Evolutionary conservation across 2,797 vertebrate species (phyloP), one percentile per base, ranked within the genome.

Genomic region (Microchirus variegatus): DNA sequence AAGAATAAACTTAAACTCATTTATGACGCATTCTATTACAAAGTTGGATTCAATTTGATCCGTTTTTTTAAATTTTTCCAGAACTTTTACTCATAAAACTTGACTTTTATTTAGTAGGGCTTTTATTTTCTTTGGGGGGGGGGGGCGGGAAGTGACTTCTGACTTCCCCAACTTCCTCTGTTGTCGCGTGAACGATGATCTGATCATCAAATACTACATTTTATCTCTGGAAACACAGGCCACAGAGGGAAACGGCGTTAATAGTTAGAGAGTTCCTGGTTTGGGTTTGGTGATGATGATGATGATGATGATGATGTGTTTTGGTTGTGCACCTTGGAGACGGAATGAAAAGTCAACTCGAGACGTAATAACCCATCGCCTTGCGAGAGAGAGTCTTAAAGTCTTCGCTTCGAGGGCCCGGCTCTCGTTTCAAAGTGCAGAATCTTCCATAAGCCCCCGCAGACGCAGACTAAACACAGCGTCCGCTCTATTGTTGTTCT

Each of bases 381-480:
- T n/a, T 73, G 80, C 71, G 73, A 89, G 83, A 65, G 83, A 65
- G 82, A 82, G 87, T 86, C 84, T 89, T 89, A 82, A 89, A 83
- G 87, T 89, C 83, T 90, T 86, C 87, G 72, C 73, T 22, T 70
- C n/a, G 47, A 83, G 75, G 62, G 73, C 51, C 31, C 45, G 82
- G 76, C 70, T 91, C 90, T 66, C 18, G 84, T 94, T 92, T 93
- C 90, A 90, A 81, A 83, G 80, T 61, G 76, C 80, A 80, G 69
- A 88, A 84, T 81, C 62, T 77, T 82, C 92, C 67, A 92, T 89
- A 91, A 88, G 82, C 93, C 93, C 89, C 90, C 86, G 80, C 91
- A 92, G 83, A 90, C 92, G 69, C 81, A 90, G 94, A 94, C 95
- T 95, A 97, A 94, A 93, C 92, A 93, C 75, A 69, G 76, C 82